Conservation (phyloP, 2,888 invertebrate species). For the Stenichneumon culpator region DNA sequence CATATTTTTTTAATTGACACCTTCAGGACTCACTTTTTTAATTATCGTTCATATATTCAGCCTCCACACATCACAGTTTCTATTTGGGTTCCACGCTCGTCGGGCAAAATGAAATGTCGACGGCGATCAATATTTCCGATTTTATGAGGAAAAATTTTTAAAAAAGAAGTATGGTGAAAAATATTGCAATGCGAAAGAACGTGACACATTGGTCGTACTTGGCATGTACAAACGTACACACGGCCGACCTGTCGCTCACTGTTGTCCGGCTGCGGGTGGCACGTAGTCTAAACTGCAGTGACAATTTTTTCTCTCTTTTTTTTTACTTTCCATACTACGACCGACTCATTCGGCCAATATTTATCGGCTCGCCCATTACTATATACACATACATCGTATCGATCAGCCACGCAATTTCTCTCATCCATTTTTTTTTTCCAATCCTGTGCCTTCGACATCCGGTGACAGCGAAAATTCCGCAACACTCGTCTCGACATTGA, state of each 20-base stretch:
- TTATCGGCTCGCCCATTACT: conserved; percentile 7
- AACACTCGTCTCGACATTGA: conserved; percentile 24
- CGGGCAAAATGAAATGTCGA: not conserved
- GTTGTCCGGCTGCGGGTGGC: not conserved
- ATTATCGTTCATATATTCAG: not conserved
- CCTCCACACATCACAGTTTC: not conserved
- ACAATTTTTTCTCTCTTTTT: conserved; percentile 1
- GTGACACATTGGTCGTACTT: not conserved
- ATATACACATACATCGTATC: not conserved
- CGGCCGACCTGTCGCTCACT: not conserved
- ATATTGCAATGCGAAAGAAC: conserved; percentile 14
- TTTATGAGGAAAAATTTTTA: not conserved
- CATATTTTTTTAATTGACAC: no score
- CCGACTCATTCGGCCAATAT: conserved; percentile 12
- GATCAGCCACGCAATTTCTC: conserved; percentile 7
- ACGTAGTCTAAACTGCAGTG: not conserved
- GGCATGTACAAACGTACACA: not conserved
- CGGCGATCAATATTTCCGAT: conserved; percentile 18
- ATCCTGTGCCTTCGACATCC: conserved; percentile 8
- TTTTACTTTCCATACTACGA: conserved; percentile 21
- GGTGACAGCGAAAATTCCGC: conserved; percentile 27
- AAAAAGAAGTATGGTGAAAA: not conserved
- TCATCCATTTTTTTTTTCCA: conserved; percentile 19
- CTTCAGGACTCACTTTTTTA: not conserved
- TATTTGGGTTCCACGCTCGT: not conserved